A percentile compares a stretch with the other conserved stretches of the same genome.
These are phyloP conservation scores for Pseudorasbora parva DNA, from an alignment of 2,113 vertebrate species.

Conservation along the genomic window DNA sequence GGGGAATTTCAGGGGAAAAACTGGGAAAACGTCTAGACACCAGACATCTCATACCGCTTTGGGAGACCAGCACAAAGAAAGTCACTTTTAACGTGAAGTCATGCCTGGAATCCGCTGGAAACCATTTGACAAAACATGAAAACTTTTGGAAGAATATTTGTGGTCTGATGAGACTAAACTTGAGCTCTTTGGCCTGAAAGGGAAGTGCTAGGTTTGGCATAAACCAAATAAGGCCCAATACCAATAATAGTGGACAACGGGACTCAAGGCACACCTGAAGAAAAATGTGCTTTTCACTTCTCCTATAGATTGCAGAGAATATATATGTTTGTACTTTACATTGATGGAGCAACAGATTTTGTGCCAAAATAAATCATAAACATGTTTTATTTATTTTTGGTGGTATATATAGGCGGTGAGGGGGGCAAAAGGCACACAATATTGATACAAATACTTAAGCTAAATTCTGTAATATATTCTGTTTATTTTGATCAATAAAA, in stretches of 20 bases:
- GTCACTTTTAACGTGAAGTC: conserved; percentile 4
- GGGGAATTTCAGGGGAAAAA: background rate
- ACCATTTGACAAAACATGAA: conserved; percentile 5
- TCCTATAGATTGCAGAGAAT: too few species aligned
- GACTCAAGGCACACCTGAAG: too few species aligned
- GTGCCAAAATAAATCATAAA: too few species aligned
- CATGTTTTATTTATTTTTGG: too few species aligned
- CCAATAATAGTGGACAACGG: background rate
- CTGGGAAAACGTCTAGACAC: background rate
- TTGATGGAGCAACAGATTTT: too few species aligned
- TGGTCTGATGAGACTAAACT: conserved; percentile 9
- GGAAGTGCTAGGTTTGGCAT: background rate
- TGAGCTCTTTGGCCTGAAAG: conserved; percentile 6
- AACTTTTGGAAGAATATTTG: background rate
- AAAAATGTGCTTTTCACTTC: too few species aligned
- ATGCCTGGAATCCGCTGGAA: conserved; percentile 6
- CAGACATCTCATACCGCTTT: background rate
- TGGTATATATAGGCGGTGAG: too few species aligned
- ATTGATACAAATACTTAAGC: too few species aligned
- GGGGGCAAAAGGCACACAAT: too few species aligned
- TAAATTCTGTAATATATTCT: too few species aligned
- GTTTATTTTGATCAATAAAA: too few species aligned
- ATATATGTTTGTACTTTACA: too few species aligned
- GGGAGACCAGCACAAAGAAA: background rate
- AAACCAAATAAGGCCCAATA: background rate